Percentiles rank a stretch among this genome's conserved stretches.
Evolutionary conservation across 1,140 invertebrate species (phyloP).

Genomic region (Popillia japonica): DNA sequence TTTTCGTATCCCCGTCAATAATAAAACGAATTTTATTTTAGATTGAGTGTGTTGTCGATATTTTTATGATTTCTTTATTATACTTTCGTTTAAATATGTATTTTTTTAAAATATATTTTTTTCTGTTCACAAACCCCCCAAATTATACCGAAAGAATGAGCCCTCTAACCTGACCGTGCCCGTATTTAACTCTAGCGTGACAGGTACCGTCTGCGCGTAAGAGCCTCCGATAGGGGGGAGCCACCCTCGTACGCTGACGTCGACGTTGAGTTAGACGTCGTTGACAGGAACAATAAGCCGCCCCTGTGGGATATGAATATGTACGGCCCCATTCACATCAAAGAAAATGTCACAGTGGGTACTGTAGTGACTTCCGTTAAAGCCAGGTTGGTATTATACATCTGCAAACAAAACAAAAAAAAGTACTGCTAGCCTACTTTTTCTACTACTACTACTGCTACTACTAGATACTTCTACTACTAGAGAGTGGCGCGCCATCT

Average conservation of each 20-base stretch:
- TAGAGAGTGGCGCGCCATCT: neutral
- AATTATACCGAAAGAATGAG: conserved; percentile 1
- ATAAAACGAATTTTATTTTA: neutral
- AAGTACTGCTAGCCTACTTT: neutral
- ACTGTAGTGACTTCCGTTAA: conserved; percentile 95
- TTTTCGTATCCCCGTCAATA: too few species aligned
- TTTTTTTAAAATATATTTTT: conserved; percentile 52
- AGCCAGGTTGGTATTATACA: conserved; percentile 91
- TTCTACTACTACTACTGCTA: conserved; percentile 8
- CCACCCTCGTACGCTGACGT: conserved; percentile 90
- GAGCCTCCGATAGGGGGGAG: conserved; percentile 89
- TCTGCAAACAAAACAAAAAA: conserved; percentile 21
- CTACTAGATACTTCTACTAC: neutral
- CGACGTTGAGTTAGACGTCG: conserved; percentile 95
- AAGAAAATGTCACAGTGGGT: conserved; percentile 97
- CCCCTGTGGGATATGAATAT: conserved; percentile 92
- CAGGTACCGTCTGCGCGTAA: conserved; percentile 92
- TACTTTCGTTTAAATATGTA: conserved; percentile 57
- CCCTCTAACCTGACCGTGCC: conserved; percentile 58
- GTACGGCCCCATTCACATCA: conserved; percentile 95
- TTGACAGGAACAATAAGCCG: conserved; percentile 97
- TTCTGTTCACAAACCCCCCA: conserved; percentile 35
- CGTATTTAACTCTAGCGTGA: conserved; percentile 75
- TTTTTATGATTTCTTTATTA: conserved; percentile 10
- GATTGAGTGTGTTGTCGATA: neutral